Base-by-base conservation (phyloP, 2,888 invertebrate genomes). In the Agrochola macilenta region DNA sequence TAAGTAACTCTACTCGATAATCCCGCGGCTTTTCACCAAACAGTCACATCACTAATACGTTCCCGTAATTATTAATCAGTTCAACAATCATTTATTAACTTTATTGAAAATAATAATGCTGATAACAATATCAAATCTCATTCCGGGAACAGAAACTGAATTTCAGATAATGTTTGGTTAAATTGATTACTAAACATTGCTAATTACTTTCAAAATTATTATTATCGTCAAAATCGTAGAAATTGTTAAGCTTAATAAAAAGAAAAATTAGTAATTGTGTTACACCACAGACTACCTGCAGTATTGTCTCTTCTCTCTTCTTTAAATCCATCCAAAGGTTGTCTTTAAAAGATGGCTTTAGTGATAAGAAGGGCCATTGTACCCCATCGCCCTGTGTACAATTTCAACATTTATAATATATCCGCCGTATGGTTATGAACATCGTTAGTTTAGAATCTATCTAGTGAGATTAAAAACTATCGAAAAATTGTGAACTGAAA, bases 31-130 rank as follows among this genome's bases (percentile, higher is more conserved):
- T 65, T 78, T 46, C 12, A 0, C 1, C 20, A 30, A 76, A 26
- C 0, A 12, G 35, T 5, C 23, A 9, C 26, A 8, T 46, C 43
- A 54, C 43, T 63, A 54, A n/a, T 46, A 30, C 14, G 4, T 17
- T 52, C 12, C 5, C 17, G 17, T 74, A 26, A 12, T 75, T 75
- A 49, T 39, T 49, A 52, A 75, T 12, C 30, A 11, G 30, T 60
- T 75, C 23, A 60, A 17, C 12, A n/a, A 60, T 17, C 2, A 58
- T 26, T 74, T 23, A 57, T 57, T 72, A 46, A 46, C n/a, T 46
- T 35, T 1, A 35, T 57, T 39, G 20, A 20, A 26, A 35, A 20
- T 46, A 46, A 17, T n/a, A 17, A n/a, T 35, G 17, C 5, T 69
- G 4, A 26, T 52, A 54, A 46, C 35, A 26, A 49, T 39, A 74